These are phyloP conservation scores for Cardiocondyla obscurior DNA, from an alignment of 1,140 invertebrate species.

Conservation along the genomic window DNA sequence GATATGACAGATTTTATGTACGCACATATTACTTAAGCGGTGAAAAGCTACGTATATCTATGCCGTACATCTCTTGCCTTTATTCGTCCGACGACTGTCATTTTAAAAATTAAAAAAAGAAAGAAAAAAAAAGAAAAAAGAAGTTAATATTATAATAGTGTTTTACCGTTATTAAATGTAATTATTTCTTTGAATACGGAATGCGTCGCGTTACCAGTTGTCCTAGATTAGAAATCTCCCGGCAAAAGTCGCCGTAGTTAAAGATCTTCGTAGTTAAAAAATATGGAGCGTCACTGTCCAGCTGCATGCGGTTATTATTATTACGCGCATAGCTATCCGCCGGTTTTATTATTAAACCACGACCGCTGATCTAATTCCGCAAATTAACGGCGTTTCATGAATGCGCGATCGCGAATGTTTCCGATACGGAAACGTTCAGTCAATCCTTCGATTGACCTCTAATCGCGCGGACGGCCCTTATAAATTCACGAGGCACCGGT, in stretches of 20 bases:
- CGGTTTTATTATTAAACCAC: conserved; percentile 46
- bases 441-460: conserved; percentile 51
- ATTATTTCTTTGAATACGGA: conserved; percentile 1
- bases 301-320: neutral
- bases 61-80: neutral
- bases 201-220: neutral
- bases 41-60: neutral
- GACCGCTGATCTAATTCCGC: conserved; percentile 32
- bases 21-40: neutral
- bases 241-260: no score
- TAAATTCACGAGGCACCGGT: conserved; percentile 37
- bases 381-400: conserved; percentile 44
- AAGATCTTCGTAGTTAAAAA: conserved; percentile 15
- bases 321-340: neutral
- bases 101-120: neutral
- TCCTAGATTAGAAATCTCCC: no score
- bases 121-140: neutral
- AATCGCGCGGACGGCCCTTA: conserved; percentile 13
- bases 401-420: conserved; percentile 15
- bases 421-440: conserved; percentile 38
- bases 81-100: neutral
- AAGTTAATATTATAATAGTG: no score
- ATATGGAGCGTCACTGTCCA: neutral
- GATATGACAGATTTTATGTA: neutral
- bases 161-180: neutral